Conservation (phyloP, 2,113 vertebrate genomes). For the Scophthalmus maximus region DNA sequence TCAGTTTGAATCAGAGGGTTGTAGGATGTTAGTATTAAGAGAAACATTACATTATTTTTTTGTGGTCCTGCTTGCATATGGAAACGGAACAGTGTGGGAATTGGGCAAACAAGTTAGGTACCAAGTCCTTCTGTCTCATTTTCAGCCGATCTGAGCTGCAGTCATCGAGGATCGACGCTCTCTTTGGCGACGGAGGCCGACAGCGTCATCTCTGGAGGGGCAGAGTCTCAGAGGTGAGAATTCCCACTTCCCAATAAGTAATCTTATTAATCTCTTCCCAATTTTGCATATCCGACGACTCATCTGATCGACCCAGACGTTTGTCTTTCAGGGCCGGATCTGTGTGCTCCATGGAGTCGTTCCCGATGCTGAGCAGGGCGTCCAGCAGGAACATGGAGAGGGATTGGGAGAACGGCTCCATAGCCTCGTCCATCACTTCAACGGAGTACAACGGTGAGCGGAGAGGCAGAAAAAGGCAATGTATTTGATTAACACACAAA, state of each 20-base stretch:
- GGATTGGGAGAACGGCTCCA: constrained; percentile 96
- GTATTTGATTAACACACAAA: too few species aligned
- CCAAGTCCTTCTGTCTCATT: constrained; percentile 15
- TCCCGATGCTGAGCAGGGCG: constrained; percentile 89
- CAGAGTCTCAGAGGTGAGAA: constrained; percentile 88
- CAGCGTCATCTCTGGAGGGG: constrained; percentile 90
- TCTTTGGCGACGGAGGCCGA: constrained; percentile 94
- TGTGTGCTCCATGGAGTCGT: constrained; percentile 92
- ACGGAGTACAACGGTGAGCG: constrained; percentile 91
- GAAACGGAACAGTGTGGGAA: background rate
- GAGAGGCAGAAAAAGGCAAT: background rate
- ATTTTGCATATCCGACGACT: background rate
- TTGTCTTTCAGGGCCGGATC: constrained; percentile 86
- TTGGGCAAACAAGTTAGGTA: background rate
- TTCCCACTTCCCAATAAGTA: background rate
- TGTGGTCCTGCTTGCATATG: background rate
- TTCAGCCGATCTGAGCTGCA: constrained; percentile 89
- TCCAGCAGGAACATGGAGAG: constrained; percentile 93
- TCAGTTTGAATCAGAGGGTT: background rate
- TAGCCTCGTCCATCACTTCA: constrained; percentile 93
- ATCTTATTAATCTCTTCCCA: too few species aligned
- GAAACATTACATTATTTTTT: background rate
- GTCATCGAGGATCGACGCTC: constrained; percentile 93
- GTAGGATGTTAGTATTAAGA: background rate
- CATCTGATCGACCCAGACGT: background rate